A percentile compares a stretch with the other conserved stretches of the same genome.
These are phyloP conservation scores for Plagodis dolabraria DNA, from an alignment of 2,888 invertebrate genomes.

Conservation along the genomic window DNA sequence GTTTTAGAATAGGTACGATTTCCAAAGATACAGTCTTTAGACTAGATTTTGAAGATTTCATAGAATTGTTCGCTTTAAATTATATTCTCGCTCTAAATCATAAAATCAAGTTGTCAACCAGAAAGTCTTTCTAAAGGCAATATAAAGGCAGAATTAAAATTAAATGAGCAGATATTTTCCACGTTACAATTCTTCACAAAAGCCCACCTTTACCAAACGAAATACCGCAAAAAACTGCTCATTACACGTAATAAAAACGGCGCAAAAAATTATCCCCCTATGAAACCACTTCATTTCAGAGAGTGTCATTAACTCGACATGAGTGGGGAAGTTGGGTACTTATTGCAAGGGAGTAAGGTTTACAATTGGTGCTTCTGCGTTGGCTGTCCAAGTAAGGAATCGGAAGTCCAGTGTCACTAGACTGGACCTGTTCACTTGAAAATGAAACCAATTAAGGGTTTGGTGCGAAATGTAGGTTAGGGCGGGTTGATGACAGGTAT, in stretches of 20 bases:
- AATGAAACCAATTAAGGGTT: constrained; percentile 80
- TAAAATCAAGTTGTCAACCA: no score
- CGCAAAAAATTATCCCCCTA: constrained; percentile 38
- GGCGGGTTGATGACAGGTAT: constrained; percentile 25
- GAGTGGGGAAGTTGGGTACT: constrained; percentile 40
- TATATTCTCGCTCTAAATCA: no score
- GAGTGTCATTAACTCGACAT: constrained; percentile 38
- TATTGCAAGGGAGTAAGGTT: constrained; percentile 52
- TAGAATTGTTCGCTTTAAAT: no score
- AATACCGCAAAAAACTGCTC: constrained; percentile 34
- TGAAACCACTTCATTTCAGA: constrained; percentile 41
- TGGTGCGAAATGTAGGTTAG: constrained; percentile 49
- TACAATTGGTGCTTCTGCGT: constrained; percentile 53
- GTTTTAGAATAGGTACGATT: no score
- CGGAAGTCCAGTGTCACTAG: constrained; percentile 68
- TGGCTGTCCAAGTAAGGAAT: constrained; percentile 52
- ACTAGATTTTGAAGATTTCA: no score
- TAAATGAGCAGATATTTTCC: constrained; percentile 2
- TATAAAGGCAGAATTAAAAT: neutral
- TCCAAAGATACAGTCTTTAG: no score
- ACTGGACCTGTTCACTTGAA: constrained; percentile 77
- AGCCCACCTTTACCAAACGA: constrained; percentile 19
- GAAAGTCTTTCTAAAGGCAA: neutral
- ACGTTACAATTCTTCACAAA: constrained; percentile 11
- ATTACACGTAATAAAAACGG: constrained; percentile 35